Conservation (phyloP, 1,140 invertebrate species). For the Cephus cinctus region DNA sequence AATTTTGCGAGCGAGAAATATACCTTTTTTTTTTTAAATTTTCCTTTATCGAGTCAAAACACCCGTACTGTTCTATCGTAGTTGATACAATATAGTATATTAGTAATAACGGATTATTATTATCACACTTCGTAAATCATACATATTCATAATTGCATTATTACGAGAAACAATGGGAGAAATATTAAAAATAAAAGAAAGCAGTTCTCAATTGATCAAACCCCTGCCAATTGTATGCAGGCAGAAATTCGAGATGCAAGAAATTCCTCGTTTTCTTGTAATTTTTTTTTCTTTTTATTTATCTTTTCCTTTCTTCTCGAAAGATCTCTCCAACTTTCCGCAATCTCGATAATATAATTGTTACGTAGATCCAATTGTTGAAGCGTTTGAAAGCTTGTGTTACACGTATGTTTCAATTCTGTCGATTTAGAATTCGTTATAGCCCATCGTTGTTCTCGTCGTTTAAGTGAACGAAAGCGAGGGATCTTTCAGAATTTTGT, state of each 20-base stretch:
- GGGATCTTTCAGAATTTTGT: slow-evolving; percentile 25
- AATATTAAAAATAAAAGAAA: background rate
- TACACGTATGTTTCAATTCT: no score
- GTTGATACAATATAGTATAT: slow-evolving; percentile 22
- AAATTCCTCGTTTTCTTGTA: background rate
- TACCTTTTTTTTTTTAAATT: slow-evolving; percentile 3
- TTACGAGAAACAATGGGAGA: slow-evolving; percentile 17
- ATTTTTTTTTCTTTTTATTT: background rate
- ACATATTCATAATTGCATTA: slow-evolving; percentile 39
- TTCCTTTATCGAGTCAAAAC: slow-evolving; percentile 25
- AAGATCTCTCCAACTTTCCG: no score
- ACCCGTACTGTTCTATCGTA: slow-evolving; percentile 28
- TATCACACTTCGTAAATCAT: slow-evolving; percentile 36
- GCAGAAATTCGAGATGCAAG: slow-evolving; percentile 18
- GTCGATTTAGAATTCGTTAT: no score
- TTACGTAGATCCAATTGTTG: no score
- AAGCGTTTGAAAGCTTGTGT: no score
- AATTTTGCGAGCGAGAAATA: background rate
- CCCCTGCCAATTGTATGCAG: slow-evolving; percentile 8
- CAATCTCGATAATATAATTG: no score
- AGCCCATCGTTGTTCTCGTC: no score
- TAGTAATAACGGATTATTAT: slow-evolving; percentile 35
- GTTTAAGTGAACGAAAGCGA: no score
- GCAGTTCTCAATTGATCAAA: slow-evolving; percentile 3
- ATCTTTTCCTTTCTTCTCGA: background rate